These are phyloP conservation scores for Babylonia areolata DNA, from an alignment of 1,140 invertebrate species.

Conservation along the genomic window DNA sequence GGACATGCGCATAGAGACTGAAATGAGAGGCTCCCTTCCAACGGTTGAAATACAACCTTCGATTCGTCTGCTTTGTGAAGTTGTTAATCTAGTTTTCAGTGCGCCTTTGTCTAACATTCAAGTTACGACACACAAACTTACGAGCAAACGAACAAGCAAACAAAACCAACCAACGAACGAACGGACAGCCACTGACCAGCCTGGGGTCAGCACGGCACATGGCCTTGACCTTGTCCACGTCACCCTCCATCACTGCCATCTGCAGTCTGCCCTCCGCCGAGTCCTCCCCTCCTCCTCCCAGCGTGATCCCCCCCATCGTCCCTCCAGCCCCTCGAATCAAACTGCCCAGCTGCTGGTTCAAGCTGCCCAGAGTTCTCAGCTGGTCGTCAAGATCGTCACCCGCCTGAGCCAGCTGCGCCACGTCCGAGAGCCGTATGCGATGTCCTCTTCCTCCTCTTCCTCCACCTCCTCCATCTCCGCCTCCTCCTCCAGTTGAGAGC, in stretches of 20 bases:
- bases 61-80: too few relatives aligned
- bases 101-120: too few relatives aligned
- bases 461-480: not conserved
- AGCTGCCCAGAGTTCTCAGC: not conserved
- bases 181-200: conserved; percentile 27
- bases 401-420: not conserved
- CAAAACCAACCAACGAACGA: too few relatives aligned
- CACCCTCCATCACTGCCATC: not conserved
- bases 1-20: too few relatives aligned
- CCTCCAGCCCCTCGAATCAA: not conserved
- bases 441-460: not conserved
- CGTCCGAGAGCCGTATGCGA: not conserved
- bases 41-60: too few relatives aligned
- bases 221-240: conserved; percentile 5
- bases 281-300: not conserved
- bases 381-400: not conserved
- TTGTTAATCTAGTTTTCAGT: too few relatives aligned
- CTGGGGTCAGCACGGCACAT: not conserved
- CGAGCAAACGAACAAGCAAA: not conserved
- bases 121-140: not conserved
- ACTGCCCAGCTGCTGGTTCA: not conserved
- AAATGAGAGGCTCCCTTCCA: too few relatives aligned
- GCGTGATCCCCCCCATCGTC: not conserved
- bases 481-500: not conserved
- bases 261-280: not conserved